Evolutionary conservation across 2,888 invertebrate genomes (phyloP), one percentile per base, ranked within the genome.

Genomic region (Ectropis crepuscularia): DNA sequence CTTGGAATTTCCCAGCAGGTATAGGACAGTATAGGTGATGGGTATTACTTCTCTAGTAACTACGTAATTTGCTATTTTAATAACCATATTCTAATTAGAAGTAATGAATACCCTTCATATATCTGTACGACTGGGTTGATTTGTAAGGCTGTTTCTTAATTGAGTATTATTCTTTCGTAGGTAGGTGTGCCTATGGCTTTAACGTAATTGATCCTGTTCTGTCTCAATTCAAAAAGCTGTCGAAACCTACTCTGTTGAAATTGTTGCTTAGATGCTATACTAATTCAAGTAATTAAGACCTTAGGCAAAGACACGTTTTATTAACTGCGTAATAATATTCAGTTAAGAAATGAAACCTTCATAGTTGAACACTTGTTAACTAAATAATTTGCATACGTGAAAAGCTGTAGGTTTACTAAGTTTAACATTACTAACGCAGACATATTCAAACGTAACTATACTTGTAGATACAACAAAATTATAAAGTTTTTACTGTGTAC

Each of bases 1-100:
- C 53, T 46, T 60, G 58, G 63, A 67, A 67, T 65, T 53, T 63
- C 41, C 63, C 39, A 50, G 5, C n/a, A 45, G 38, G 53, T 11
- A 48, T 53, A 48, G 47, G 46, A n/a, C n/a, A n/a, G n/a, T n/a
- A n/a, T 43, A 62, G 49, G 42, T 48, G 4, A 28, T 28, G 38
- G 36, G 12, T 38, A 28, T 48, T 10, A 8, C 16, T 42, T n/a
- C 49, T 45, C 28, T 63, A 53, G 49, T 49, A 48, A 43, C 53
- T 38, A 45, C 12, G 53, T 43, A 43, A 58, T 63, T 63, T 58
- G 53, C 42, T 47, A 57, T 49, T 39, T 6, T 16, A 42, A 57
- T 53, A 53, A 38, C 45, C 36, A 50, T 46, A 51, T 51, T 47
- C 39, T 57, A 62, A 57, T 55, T 46, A 49, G 45, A 54, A 43